phyloP scores from a whole-genome alignment of 2,797 vertebrate genomes.

The Cossypha polioptera region DNA sequence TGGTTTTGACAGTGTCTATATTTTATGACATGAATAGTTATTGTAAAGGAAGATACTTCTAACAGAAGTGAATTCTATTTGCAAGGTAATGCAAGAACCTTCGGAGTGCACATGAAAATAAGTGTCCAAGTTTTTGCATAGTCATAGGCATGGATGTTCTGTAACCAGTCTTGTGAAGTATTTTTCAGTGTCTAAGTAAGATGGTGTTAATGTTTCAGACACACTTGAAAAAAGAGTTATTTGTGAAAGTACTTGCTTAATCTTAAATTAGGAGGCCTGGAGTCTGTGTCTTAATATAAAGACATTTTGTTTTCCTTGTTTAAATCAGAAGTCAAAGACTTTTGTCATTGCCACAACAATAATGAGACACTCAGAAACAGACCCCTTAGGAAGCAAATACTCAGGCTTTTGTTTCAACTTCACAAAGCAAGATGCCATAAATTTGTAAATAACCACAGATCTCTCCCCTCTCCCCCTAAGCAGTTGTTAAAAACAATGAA shows the following conservation, averaged over 20 bases:
- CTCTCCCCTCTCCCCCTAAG: background rate
- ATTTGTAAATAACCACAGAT: conserved; percentile 24
- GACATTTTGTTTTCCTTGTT: conserved; percentile 14
- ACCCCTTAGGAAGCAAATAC: conserved; percentile 5
- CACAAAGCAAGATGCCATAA: background rate
- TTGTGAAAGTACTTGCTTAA: conserved; percentile 8
- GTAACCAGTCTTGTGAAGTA: background rate
- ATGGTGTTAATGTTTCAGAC: background rate
- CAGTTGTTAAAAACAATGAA: conserved; percentile 5
- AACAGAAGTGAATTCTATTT: background rate
- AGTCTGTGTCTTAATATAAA: background rate
- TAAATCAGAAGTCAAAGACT: conserved; percentile 33
- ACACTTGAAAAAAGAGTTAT: background rate
- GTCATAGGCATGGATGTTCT: background rate
- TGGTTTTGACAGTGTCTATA: background rate
- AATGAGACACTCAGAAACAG: background rate
- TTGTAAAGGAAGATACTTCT: background rate
- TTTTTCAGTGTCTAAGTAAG: background rate
- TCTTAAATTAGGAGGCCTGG: background rate
- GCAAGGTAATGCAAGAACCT: background rate
- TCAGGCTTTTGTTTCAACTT: conserved; percentile 27
- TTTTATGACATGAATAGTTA: background rate
- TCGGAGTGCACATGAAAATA: background rate
- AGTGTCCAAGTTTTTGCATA: background rate
- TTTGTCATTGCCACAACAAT: background rate